These are phyloP conservation scores for Lepus townsendii DNA, from an alignment of 2,797 vertebrate genomes.

Conservation along the genomic window DNA sequence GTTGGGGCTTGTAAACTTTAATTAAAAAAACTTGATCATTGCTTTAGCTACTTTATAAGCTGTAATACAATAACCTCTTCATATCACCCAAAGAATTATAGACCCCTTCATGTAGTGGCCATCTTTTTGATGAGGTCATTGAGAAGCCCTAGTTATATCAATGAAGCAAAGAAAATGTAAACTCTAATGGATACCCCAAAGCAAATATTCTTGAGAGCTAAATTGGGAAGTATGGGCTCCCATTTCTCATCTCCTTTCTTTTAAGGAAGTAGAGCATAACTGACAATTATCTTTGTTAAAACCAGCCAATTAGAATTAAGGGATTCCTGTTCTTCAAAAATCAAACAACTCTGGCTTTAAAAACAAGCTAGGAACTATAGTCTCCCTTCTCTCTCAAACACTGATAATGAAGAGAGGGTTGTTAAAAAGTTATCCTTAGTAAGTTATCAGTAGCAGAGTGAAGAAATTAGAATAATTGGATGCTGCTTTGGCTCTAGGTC, in stretches of 20 bases:
- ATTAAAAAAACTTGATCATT: background rate
- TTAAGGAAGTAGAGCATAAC: background rate
- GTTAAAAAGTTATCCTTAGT: constrained; percentile 37
- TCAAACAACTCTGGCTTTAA: background rate
- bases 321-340: constrained; percentile 14
- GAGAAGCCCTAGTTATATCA: background rate
- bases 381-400: background rate
- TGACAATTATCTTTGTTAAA: background rate
- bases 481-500: constrained; percentile 38
- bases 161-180: constrained; percentile 5
- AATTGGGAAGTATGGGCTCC: background rate
- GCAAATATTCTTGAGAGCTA: background rate
- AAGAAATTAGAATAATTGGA: constrained; percentile 61
- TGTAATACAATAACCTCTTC: background rate
- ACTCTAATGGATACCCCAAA: background rate
- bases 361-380: background rate
- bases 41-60: background rate
- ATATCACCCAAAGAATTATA: background rate
- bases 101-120: background rate
- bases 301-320: background rate
- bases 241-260: background rate
- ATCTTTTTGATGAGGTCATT: constrained; percentile 42
- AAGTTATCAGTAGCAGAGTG: constrained; percentile 30
- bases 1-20: constrained; percentile 37
- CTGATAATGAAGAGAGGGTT: background rate